Conservation (phyloP, 2,888 invertebrate species). For the Leucophenga montana region DNA sequence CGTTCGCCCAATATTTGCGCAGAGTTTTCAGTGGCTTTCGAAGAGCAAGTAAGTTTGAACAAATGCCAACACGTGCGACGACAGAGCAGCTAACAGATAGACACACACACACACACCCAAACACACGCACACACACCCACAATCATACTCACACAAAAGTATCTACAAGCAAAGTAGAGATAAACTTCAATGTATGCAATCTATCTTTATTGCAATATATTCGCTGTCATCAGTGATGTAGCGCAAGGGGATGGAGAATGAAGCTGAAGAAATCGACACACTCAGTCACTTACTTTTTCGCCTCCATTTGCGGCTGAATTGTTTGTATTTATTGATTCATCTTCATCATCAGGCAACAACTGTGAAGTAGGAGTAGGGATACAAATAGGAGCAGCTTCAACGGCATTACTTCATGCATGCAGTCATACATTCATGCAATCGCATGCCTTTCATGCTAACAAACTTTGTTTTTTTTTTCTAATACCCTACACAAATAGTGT, state of each 20-base stretch:
- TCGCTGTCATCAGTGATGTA: conserved; percentile 4
- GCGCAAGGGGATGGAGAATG: not conserved
- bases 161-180: not conserved
- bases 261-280: not conserved
- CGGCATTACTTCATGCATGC: not conserved
- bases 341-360: conserved; percentile 44
- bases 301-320: conserved; percentile 28
- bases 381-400: too few species aligned
- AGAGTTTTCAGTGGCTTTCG: not conserved
- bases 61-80: not conserved
- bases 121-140: not conserved
- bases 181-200: conserved; percentile 28
- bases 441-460: conserved; percentile 21
- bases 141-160: not conserved
- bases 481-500: not conserved
- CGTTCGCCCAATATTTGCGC: not conserved
- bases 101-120: not conserved
- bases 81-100: not conserved
- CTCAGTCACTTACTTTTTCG: not conserved
- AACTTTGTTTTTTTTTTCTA: not conserved
- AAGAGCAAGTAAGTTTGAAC: too few species aligned
- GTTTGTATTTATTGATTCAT: conserved; percentile 57
- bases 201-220: conserved; percentile 28
- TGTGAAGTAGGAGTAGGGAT: too few species aligned
- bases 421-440: conserved; percentile 17